Evolutionary conservation across 2,113 vertebrate genomes (phyloP).

Genomic region (Mesocricetus auratus): DNA sequence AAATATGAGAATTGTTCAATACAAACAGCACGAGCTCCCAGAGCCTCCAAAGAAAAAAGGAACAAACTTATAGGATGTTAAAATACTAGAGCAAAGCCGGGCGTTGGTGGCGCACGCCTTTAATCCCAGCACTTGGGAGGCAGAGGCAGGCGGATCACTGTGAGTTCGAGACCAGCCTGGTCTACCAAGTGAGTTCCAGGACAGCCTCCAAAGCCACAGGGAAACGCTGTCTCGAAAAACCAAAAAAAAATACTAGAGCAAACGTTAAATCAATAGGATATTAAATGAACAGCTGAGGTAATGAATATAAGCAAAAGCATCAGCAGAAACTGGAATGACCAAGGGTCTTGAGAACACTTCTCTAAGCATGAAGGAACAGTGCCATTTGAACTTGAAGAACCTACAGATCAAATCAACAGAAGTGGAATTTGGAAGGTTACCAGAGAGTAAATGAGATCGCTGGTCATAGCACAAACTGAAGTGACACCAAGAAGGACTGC

Average conservation of each 20-base stretch:
- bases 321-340: neutral
- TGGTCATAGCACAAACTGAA: slow-evolving; percentile 25
- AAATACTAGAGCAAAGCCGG: slow-evolving; percentile 53
- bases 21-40: neutral
- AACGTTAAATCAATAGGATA: slow-evolving; percentile 66
- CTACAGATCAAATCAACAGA: slow-evolving; percentile 60
- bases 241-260: slow-evolving; percentile 37
- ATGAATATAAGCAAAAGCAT: slow-evolving; percentile 66
- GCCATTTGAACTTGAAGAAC: slow-evolving; percentile 56
- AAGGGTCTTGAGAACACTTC: slow-evolving; percentile 49
- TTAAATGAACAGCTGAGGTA: slow-evolving; percentile 49
- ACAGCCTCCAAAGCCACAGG: too few relatives aligned
- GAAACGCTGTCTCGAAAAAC: too few relatives aligned
- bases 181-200: too few relatives aligned
- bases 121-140: too few relatives aligned
- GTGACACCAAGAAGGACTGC: slow-evolving; percentile 55
- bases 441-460: slow-evolving; percentile 7
- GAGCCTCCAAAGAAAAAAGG: neutral
- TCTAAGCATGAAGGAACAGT: slow-evolving; percentile 13
- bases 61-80: slow-evolving; percentile 42
- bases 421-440: slow-evolving; percentile 75
- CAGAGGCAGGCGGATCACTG: too few relatives aligned
- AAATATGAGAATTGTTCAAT: neutral
- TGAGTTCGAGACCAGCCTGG: too few relatives aligned
- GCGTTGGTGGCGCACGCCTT: too few relatives aligned